Evolutionary conservation across 2,888 invertebrate species (phyloP).

Genomic region (Liopterus haemorrhoidalis): DNA sequence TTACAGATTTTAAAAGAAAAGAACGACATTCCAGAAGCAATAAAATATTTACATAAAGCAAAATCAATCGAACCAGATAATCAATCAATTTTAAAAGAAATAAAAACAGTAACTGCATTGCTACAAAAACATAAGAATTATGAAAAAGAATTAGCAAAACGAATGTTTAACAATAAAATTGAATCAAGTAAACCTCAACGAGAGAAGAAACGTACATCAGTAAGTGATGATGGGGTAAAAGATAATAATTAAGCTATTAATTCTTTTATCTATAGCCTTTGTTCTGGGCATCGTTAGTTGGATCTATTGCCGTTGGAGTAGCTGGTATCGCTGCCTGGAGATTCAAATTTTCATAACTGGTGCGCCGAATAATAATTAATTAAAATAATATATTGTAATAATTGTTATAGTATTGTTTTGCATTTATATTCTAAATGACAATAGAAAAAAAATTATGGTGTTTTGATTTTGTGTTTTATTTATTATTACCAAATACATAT

Average conservation of each 20-base stretch:
- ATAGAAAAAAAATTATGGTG: not conserved
- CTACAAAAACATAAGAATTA: conserved; percentile 44
- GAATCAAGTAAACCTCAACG: too few species aligned
- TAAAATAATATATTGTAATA: conserved; percentile 3
- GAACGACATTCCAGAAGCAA: conserved; percentile 65
- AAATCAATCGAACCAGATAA: conserved; percentile 60
- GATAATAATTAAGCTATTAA: conserved; percentile 10
- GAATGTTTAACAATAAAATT: conserved; percentile 44
- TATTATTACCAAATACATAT: not conserved
- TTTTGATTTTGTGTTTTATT: not conserved
- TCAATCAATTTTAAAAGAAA: conserved; percentile 47
- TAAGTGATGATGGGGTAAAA: conserved; percentile 14
- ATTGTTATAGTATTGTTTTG: not conserved
- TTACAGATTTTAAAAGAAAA: conserved; percentile 59
- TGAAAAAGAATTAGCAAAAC: conserved; percentile 50
- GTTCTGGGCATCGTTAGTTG: conserved; percentile 64
- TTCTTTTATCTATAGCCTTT: conserved; percentile 44
- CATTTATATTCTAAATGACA: not conserved
- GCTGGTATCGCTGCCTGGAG: conserved; percentile 69
- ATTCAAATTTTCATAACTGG: conserved; percentile 53
- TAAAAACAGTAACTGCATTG: conserved; percentile 38
- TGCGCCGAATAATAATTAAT: not conserved
- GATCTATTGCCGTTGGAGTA: conserved; percentile 61
- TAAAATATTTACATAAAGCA: conserved; percentile 59
- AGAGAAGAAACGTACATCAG: too few species aligned